These are phyloP conservation scores for Euzophera pinguis DNA, from an alignment of 2,888 invertebrate genomes.

Conservation along the genomic window DNA sequence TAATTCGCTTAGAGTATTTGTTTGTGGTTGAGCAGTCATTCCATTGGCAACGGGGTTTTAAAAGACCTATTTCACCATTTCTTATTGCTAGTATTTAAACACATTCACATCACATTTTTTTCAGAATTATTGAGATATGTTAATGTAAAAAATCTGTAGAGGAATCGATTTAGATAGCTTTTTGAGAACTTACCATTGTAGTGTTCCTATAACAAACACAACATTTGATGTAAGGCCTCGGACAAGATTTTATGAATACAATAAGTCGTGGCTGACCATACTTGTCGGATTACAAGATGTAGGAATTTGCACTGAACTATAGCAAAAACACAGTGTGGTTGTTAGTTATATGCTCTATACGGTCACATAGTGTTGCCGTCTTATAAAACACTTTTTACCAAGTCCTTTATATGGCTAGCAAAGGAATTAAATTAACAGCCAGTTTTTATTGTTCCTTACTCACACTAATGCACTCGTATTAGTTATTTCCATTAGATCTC, in stretches of 20 bases:
- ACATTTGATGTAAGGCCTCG: no score
- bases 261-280: conserved; percentile 2
- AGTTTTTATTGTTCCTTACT: neutral
- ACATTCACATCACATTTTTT: no score
- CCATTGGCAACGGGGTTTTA: neutral
- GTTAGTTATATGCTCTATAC: neutral
- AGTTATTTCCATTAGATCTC: no score
- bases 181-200: no score
- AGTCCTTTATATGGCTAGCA: neutral
- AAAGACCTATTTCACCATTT: neutral
- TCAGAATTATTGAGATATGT: neutral
- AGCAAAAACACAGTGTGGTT: conserved; percentile 6
- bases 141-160: no score
- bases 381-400: neutral
- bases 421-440: neutral
- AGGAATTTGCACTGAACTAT: conserved; percentile 7
- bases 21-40: neutral
- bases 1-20: conserved; percentile 1
- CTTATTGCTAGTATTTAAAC: no score
- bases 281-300: neutral
- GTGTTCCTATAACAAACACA: no score
- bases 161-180: no score
- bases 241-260: no score
- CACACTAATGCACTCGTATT: no score
- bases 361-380: neutral